Evolutionary conservation across 2,113 vertebrate species (phyloP).

Genomic region (Pteropus alecto): DNA sequence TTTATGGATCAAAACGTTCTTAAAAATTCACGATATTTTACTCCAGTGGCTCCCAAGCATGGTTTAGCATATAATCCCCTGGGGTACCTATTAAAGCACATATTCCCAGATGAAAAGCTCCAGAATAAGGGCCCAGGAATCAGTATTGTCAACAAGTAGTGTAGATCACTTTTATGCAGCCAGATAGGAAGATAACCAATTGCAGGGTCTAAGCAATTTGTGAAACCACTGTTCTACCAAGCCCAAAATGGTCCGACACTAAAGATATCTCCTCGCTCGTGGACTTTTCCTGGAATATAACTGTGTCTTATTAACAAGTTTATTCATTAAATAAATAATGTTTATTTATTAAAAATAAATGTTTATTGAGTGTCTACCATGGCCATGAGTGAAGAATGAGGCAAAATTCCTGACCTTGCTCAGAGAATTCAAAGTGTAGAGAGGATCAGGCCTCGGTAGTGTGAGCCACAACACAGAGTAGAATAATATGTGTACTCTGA

Average conservation of each 20-base stretch:
- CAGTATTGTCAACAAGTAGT: not conserved
- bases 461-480: not conserved
- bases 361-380: not conserved
- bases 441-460: accelerated
- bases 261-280: not conserved
- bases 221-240: not conserved
- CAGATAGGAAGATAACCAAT: not conserved
- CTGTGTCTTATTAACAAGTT: not conserved
- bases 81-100: not conserved
- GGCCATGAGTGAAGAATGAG: not conserved
- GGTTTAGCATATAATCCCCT: not conserved
- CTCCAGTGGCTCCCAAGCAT: not conserved
- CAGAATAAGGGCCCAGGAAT: not conserved
- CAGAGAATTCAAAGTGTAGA: not conserved
- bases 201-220: not conserved
- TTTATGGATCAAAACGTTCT: slow-evolving; percentile 7
- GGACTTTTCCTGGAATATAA: not conserved
- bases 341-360: not conserved
- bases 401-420: not conserved
- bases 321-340: not conserved
- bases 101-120: not conserved
- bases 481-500: accelerated
- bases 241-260: not conserved
- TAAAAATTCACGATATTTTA: not conserved
- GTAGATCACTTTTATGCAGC: not conserved